These are phyloP conservation scores for Pandemis heparana DNA, from an alignment of 2,888 invertebrate genomes.

Conservation along the genomic window DNA sequence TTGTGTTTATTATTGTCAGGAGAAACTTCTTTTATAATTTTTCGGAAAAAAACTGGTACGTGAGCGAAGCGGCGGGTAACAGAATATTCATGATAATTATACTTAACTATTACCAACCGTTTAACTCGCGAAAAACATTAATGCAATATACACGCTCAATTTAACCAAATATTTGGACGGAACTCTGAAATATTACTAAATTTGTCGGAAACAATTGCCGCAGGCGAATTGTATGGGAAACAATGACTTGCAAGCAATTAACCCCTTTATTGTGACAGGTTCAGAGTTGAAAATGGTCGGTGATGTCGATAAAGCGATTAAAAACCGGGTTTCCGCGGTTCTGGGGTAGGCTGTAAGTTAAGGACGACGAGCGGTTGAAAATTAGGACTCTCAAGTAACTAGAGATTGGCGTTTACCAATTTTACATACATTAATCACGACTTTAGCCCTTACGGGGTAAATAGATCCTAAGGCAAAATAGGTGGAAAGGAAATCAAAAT, in stretches of 20 bases:
- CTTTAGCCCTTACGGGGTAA: too few species aligned
- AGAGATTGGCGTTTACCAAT: too few species aligned
- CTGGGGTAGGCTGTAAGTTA: constrained; percentile 24
- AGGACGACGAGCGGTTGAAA: not conserved
- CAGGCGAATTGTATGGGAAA: constrained; percentile 40
- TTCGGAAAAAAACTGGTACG: too few species aligned
- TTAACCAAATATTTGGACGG: constrained; percentile 22
- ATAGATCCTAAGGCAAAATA: too few species aligned
- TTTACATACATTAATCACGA: too few species aligned
- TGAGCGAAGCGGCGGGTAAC: too few species aligned
- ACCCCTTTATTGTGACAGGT: constrained; percentile 53
- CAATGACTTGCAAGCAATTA: constrained; percentile 56
- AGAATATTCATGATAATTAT: not conserved
- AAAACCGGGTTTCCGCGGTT: constrained; percentile 52
- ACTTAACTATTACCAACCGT: not conserved
- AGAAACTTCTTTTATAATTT: too few species aligned
- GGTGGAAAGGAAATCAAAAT: too few species aligned
- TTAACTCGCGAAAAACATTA: constrained; percentile 16
- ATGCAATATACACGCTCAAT: constrained; percentile 15
- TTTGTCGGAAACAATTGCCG: constrained; percentile 30
- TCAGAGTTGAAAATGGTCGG: constrained; percentile 51
- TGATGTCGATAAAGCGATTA: constrained; percentile 58
- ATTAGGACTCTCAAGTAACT: too few species aligned
- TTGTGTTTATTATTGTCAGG: too few species aligned
- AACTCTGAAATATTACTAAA: constrained; percentile 31